A percentile compares a stretch with the other conserved stretches of the same genome.
phyloP scores from a whole-genome alignment of 2,113 vertebrate genomes.

The Patagioenas fasciata region DNA sequence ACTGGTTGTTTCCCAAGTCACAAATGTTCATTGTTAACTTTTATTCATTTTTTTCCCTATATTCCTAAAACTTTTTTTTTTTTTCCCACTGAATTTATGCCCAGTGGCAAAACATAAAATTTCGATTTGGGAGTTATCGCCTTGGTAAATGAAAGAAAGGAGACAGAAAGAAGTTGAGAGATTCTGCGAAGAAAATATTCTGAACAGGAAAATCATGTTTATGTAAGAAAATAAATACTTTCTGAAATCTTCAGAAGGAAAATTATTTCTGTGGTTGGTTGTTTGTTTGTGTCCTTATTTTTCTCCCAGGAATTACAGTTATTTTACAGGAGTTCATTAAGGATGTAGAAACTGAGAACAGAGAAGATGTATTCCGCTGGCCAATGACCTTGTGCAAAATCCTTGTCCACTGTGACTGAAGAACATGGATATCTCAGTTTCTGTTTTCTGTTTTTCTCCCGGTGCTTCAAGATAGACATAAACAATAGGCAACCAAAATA shows the following conservation, averaged over 20 bases:
- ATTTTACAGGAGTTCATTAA: background rate
- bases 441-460: background rate
- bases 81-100: background rate
- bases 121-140: background rate
- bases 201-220: background rate
- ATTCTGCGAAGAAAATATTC: slow-evolving; percentile 29
- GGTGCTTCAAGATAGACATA: background rate
- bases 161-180: background rate
- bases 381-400: background rate
- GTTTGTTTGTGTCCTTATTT: background rate
- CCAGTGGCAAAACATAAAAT: background rate
- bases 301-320: background rate
- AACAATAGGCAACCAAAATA: background rate
- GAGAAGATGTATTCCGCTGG: background rate
- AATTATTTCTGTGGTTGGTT: background rate
- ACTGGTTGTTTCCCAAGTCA: background rate
- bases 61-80: background rate
- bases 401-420: background rate
- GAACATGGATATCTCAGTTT: background rate
- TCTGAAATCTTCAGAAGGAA: slow-evolving; percentile 3
- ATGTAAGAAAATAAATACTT: background rate
- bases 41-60: background rate
- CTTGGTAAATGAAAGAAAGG: background rate
- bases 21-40: background rate
- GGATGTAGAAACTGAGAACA: background rate